Percentiles rank a stretch among this genome's conserved stretches.
These are phyloP conservation scores for Villa cingulata DNA, from an alignment of 2,888 invertebrate genomes.

Conservation along the genomic window DNA sequence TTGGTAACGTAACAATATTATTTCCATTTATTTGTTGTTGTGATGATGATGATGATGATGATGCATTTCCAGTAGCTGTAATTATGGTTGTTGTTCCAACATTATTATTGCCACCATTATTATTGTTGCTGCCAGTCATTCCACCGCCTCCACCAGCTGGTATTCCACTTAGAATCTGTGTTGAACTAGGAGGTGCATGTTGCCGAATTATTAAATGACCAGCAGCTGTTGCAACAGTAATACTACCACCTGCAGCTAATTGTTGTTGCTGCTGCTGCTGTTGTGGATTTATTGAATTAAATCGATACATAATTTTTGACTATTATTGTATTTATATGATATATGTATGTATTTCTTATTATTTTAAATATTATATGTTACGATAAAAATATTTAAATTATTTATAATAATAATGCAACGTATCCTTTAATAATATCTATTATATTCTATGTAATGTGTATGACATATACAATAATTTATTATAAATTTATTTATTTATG, in stretches of 20 bases:
- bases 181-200: slow-evolving; percentile 10
- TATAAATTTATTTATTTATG: no score
- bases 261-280: slow-evolving; percentile 24
- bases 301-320: slow-evolving; percentile 28
- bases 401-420: no score
- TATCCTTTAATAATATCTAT: no score
- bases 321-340: no score
- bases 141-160: slow-evolving; percentile 8
- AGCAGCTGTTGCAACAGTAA: slow-evolving; percentile 12
- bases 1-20: slow-evolving; percentile 4
- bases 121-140: not conserved
- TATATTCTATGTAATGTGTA: no score
- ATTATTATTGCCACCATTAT: not conserved
- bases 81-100: not conserved
- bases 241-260: slow-evolving; percentile 16
- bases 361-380: no score
- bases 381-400: no score
- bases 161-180: slow-evolving; percentile 15
- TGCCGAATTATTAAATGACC: slow-evolving; percentile 17
- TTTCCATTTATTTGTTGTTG: slow-evolving; percentile 8
- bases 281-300: slow-evolving; percentile 28
- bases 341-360: no score
- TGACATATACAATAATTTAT: no score
- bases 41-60: slow-evolving; percentile 1
- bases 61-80: not conserved